These are phyloP conservation scores for Hypocryptadius cinnamomeus DNA, from an alignment of 2,113 vertebrate species.

Conservation along the genomic window DNA sequence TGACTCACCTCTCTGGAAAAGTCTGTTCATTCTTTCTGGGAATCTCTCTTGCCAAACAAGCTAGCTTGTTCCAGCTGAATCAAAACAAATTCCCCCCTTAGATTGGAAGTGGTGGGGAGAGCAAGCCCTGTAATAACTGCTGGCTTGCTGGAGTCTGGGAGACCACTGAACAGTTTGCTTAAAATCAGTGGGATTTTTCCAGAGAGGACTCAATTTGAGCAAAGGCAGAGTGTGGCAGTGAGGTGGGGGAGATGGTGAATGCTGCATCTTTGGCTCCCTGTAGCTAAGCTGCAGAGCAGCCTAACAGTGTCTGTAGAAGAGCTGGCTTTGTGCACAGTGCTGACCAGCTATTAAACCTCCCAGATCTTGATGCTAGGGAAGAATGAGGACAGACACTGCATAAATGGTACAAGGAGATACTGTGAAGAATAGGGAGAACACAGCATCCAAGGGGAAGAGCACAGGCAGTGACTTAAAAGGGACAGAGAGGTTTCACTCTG, in stretches of 20 bases:
- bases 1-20: slow-evolving; percentile 60
- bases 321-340: background rate
- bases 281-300: background rate
- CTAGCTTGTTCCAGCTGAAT: background rate
- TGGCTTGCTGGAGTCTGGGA: background rate
- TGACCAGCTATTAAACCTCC: background rate
- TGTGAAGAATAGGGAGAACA: background rate
- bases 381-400: background rate
- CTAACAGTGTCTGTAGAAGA: background rate
- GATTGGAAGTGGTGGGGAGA: background rate
- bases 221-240: background rate
- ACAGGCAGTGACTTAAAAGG: background rate
- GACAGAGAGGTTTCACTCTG: background rate
- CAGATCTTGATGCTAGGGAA: background rate
- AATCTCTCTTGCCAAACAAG: slow-evolving; percentile 28
- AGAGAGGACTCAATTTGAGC: background rate
- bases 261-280: background rate
- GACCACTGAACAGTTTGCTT: background rate
- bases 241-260: background rate
- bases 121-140: background rate
- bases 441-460: background rate
- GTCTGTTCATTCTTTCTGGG: slow-evolving; percentile 42
- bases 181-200: background rate
- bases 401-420: background rate
- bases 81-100: background rate